Base-by-base conservation (phyloP, 2,888 invertebrate species). In the Papilio elwesi region DNA sequence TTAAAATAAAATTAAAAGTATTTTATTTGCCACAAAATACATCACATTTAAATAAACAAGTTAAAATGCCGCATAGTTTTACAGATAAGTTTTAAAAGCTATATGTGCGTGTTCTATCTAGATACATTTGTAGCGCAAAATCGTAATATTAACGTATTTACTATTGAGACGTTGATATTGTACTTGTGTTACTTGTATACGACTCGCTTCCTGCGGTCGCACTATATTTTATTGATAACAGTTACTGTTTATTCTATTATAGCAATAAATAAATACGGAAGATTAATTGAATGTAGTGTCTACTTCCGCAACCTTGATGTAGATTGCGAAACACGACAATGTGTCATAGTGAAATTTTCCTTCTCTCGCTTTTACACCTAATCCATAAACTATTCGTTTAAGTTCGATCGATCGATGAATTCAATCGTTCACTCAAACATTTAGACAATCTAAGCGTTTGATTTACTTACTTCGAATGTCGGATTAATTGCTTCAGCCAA, bases 261-360 rank as follows among this genome's bases (percentile, higher is more conserved):
- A 59, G 57, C 13, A 9, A 38, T 36, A 57, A 38, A 38, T 59
- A 59, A 59, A 38, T 59, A n/a, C 13, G 59, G 38, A 38, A 59
- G n/a, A 38, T 59, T n/a, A 11, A 38, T n/a, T 38, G 38, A 38
- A 38, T 57, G 36, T 36, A 26, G 36, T 13, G 13, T 38, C 36
- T n/a, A 59, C 38, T 59, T 38, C 38, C 59, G 26, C 36, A 38
- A 38, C 38, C 59, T 57, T 36, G n/a, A 9, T 8, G 16, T 59
- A n/a, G 13, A 59, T 59, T 59, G 36, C 59, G 13, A 26, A 57
- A 36, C 12, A 57, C 2, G 16, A 6, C 26, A 12, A 5, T 10
- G 10, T 11, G 12, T 26, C 6, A 26, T 55, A 4, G 15, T 53
- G 16, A 11, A 16, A 16, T 53, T 11, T 13, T 57, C 0, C 15